Evolutionary conservation across 53 echinoderm and acorn worm species (phyloP).

Genomic region (Crossaster papposus): DNA sequence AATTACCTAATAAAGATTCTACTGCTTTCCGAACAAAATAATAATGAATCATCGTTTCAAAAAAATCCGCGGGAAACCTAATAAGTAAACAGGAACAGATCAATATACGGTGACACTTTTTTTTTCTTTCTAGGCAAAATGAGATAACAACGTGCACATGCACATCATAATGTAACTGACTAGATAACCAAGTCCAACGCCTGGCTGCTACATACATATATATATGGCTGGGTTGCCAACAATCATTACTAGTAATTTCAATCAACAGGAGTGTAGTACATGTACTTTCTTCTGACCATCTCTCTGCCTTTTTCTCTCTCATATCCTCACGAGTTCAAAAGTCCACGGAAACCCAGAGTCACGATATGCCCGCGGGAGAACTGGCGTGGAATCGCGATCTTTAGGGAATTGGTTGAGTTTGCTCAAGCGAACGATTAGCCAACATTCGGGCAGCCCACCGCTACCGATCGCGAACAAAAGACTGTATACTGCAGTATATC

Average conservation of each 20-base stretch:
- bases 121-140: background rate
- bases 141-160: background rate
- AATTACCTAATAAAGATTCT: background rate
- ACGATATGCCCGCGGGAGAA: background rate
- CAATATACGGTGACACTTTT: conserved; percentile 13
- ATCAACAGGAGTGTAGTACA: background rate
- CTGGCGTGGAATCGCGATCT: background rate
- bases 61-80: conserved; percentile 32
- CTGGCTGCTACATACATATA: background rate
- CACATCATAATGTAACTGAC: too few species aligned
- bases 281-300: background rate
- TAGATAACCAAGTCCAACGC: background rate
- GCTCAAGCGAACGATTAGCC: background rate
- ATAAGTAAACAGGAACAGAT: conserved; percentile 46
- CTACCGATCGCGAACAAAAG: conserved; percentile 12
- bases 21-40: background rate
- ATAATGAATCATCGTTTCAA: conserved; percentile 22
- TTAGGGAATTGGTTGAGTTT: background rate
- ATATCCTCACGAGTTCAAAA: conserved; percentile 18
- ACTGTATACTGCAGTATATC: too few species aligned
- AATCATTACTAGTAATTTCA: background rate
- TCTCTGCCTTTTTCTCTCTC: background rate
- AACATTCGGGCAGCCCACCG: conserved; percentile 9
- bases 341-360: background rate
- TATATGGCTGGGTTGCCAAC: background rate